Base-by-base conservation (phyloP, 2,888 invertebrate species). In the Adela reaumurella region DNA sequence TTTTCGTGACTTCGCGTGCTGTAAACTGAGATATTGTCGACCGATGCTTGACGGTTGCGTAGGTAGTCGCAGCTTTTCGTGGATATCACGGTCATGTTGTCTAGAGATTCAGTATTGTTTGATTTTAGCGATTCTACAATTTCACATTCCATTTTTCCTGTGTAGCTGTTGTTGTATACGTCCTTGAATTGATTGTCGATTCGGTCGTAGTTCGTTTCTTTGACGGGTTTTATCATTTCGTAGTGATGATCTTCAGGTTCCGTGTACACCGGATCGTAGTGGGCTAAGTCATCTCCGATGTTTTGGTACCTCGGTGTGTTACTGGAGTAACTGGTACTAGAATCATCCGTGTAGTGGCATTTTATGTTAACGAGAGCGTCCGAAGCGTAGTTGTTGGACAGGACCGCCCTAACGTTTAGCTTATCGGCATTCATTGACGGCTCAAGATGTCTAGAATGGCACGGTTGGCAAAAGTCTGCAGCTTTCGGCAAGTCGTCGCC, bases 21-120 rank as follows among this genome's bases (percentile, higher is more conserved):
- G 54, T 82, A 82, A 55, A 83, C 68, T 1, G 83, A 83, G 28
- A 84, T 74, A 1, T 83, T 81, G 55, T 85, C 85, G 52, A 74
- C 59, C 2, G 70, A 74, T 18, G 46, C 49, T 24, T 50, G 54
- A 46, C 63, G 54, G 54, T 52, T 58, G 53, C 50, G 54, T 50
- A 55, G 49, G 16, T 52, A 53, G 28, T 56, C 58, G 19, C 56
- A 54, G 28, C 56, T 53, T 52, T 52, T 56, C 44, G 50, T 55
- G 1, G 70, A 72, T 8, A 73, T 70, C 17, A 81, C 81, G 0
- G 82, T 77, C 1, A 81, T 81, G 60, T 83, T 82, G 53, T 83
- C 83, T 44, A 82, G 83, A 0, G 83, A 84, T n/a, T 71, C 62
- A 1, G 71, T 29, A 50, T 72, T 74, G 17, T 64, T 70, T 0